Conservation (phyloP, 1,140 invertebrate species). For the Dendroctonus ponderosae region DNA sequence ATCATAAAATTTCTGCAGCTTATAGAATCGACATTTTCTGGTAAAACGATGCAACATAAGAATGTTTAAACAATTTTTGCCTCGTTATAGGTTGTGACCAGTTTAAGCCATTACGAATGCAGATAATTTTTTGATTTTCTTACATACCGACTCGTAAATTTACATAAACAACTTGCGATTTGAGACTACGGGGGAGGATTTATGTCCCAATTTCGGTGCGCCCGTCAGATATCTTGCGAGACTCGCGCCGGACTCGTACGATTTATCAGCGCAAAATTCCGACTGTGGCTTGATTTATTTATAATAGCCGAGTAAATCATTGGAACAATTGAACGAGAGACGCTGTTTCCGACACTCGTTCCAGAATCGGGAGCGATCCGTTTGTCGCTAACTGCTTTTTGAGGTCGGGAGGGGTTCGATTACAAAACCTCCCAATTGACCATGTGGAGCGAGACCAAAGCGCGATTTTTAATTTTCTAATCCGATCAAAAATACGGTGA, state of each 20-base stretch:
- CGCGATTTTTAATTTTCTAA: too few species aligned
- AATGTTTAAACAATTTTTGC: too few species aligned
- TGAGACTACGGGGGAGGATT: conserved; percentile 5
- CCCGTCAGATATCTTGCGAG: conserved; percentile 13
- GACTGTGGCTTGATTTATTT: conserved; percentile 27
- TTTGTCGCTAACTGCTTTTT: conserved; percentile 10
- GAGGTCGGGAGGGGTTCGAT: neutral
- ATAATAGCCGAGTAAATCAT: conserved; percentile 27
- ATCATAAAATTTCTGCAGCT: too few species aligned
- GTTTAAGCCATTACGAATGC: too few species aligned
- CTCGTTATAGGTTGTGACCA: too few species aligned
- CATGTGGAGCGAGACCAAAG: too few species aligned
- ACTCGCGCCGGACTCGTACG: conserved; percentile 10
- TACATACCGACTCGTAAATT: neutral
- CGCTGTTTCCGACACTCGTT: conserved; percentile 24
- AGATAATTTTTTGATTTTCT: too few species aligned
- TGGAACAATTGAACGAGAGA: conserved; percentile 25
- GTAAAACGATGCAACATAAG: too few species aligned
- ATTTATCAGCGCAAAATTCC: conserved; percentile 25
- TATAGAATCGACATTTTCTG: too few species aligned
- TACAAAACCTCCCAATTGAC: too few species aligned
- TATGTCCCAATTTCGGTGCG: conserved; percentile 24
- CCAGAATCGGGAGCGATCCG: conserved; percentile 2
- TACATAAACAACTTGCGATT: conserved; percentile 15
- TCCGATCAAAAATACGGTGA: too few species aligned